Conservation (phyloP, 2,888 invertebrate genomes). For the Ormyrus pomaceus region DNA sequence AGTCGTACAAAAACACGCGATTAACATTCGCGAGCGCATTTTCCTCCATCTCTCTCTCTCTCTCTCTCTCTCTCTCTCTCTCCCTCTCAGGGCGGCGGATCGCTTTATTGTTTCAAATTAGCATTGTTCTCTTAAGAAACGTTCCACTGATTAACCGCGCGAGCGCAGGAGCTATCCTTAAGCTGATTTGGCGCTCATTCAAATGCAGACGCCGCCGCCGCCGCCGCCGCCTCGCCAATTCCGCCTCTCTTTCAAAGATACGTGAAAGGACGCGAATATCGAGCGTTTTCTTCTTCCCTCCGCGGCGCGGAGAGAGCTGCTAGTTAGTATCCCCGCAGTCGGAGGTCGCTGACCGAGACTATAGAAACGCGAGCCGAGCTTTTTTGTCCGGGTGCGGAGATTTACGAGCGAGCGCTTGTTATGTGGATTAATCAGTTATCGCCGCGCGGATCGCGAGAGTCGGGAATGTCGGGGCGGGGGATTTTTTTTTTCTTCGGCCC, state of each 20-base stretch:
- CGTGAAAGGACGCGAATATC: constrained; percentile 24
- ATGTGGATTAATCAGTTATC: constrained; percentile 51
- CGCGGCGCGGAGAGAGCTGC: constrained; percentile 18
- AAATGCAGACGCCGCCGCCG: constrained; percentile 33
- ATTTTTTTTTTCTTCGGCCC: background rate
- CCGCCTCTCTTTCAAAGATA: constrained; percentile 16
- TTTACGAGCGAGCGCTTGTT: constrained; percentile 43
- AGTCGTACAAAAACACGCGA: constrained; percentile 45
- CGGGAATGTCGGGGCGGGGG: background rate
- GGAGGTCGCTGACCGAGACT: no score
- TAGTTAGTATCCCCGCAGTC: background rate
- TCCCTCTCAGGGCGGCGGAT: background rate
- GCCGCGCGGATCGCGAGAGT: constrained; percentile 35
- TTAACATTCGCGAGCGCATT: constrained; percentile 42
- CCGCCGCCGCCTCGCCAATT: background rate
- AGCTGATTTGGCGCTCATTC: constrained; percentile 53
- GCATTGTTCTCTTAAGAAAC: constrained; percentile 53
- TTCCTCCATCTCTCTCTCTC: background rate
- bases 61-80: no score
- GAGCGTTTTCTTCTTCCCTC: constrained; percentile 7
- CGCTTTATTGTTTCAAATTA: constrained; percentile 56
- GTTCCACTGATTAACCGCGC: constrained; percentile 58
- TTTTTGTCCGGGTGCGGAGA: constrained; percentile 29
- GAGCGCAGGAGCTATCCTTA: constrained; percentile 16
- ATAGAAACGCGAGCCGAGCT: background rate